Conservation (phyloP, 2,113 vertebrate genomes). For the Laterallus jamaicensis region DNA sequence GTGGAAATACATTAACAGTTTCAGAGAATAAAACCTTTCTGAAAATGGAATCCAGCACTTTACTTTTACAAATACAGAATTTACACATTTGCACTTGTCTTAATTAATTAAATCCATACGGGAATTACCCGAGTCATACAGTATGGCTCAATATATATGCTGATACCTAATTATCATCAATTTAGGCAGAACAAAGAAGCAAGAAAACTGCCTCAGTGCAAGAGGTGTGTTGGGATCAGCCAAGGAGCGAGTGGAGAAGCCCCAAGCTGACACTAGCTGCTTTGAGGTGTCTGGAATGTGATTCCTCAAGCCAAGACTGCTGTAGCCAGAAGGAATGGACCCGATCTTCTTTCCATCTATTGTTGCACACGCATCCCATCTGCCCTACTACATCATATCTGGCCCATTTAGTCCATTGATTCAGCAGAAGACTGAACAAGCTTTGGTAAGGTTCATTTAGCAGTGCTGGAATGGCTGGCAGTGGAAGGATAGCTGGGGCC, state of each 20-base stretch:
- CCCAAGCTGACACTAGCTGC: not conserved
- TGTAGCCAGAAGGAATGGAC: not conserved
- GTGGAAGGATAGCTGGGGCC: not conserved
- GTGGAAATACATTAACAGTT: conserved; percentile 47
- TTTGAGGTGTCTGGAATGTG: fast-evolving
- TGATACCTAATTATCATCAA: not conserved
- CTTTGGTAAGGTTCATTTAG: not conserved
- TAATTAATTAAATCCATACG: conserved; percentile 2
- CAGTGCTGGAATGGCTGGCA: not conserved
- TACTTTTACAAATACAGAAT: conserved; percentile 40
- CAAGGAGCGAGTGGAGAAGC: not conserved
- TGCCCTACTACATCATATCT: fast-evolving
- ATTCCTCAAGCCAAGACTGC: not conserved
- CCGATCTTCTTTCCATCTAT: fast-evolving
- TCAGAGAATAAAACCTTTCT: conserved; percentile 30
- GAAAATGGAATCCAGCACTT: conserved; percentile 38
- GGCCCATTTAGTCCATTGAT: no score
- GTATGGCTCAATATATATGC: not conserved
- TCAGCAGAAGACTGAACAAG: not conserved
- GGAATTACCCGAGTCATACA: not conserved
- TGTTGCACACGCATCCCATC: not conserved
- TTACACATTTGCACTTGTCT: conserved; percentile 25
- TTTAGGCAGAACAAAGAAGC: not conserved
- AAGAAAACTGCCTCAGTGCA: not conserved
- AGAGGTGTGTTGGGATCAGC: not conserved